A percentile compares a stretch with the other conserved stretches of the same genome.
These are phyloP conservation scores for Mythimna loreyi DNA, from an alignment of 2,888 invertebrate genomes.

Conservation along the genomic window DNA sequence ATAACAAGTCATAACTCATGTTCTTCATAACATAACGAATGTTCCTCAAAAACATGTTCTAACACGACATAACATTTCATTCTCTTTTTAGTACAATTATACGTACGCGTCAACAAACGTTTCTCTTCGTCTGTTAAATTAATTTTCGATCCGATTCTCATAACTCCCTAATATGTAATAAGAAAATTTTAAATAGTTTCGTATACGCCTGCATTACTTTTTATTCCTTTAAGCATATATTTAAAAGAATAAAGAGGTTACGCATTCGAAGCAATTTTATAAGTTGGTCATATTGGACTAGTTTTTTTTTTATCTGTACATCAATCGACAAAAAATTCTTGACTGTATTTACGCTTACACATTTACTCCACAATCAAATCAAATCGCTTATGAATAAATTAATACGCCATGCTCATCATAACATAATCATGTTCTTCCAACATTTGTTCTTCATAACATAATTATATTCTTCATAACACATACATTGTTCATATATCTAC, in stretches of 20 bases:
- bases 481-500: not conserved
- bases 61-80: not conserved
- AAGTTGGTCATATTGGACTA: not conserved
- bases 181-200: not conserved
- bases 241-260: not conserved
- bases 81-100: not conserved
- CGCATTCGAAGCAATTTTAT: not conserved
- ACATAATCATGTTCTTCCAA: conserved; percentile 1
- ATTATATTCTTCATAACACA: not conserved
- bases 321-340: not conserved
- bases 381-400: not conserved
- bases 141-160: not conserved
- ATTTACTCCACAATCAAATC: not conserved
- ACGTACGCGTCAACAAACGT: not conserved
- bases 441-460: not conserved
- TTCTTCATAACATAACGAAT: not conserved
- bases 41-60: not conserved
- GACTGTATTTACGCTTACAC: not conserved
- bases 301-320: not conserved
- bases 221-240: not conserved
- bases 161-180: not conserved
- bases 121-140: not conserved
- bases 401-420: not conserved
- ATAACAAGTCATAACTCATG: no score
- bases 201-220: not conserved